Conservation (phyloP, 2,797 vertebrate species). For the Salmo trutta region DNA sequence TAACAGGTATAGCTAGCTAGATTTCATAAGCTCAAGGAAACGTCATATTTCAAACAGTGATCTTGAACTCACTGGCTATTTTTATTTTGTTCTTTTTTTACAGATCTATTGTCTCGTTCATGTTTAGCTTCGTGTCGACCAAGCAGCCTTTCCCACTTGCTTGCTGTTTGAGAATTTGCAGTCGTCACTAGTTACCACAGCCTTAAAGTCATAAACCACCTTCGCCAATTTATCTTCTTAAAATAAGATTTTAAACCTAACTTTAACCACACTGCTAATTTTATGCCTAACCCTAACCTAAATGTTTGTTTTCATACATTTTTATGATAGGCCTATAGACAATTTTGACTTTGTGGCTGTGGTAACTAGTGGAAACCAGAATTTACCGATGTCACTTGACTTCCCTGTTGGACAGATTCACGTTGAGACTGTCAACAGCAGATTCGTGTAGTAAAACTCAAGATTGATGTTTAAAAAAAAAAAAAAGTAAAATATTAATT, state of each 20-base stretch:
- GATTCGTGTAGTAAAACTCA: slow-evolving; percentile 6
- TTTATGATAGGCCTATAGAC: no score
- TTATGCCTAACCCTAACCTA: no score
- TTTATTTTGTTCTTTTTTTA: not conserved
- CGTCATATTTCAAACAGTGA: not conserved
- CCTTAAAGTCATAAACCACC: no score
- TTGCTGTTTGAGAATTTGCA: not conserved
- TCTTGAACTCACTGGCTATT: not conserved
- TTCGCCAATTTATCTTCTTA: no score
- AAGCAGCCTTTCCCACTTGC: slow-evolving; percentile 5
- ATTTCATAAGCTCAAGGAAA: not conserved
- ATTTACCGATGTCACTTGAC: slow-evolving; percentile 20
- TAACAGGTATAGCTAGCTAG: not conserved
- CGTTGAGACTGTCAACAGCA: not conserved
- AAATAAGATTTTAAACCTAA: no score
- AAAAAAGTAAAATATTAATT: not conserved
- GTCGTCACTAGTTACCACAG: no score
- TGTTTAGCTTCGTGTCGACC: not conserved
- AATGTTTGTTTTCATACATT: no score
- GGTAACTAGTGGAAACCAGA: not conserved
- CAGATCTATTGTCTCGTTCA: not conserved
- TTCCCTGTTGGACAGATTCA: slow-evolving; percentile 4
- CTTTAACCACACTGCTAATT: no score
- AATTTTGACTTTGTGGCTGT: no score
- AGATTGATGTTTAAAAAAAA: not conserved